Evolutionary conservation across 23 tunicate genomes (phyloP), one percentile per base, ranked within the genome.

Genomic region (Phallusia fumigata): DNA sequence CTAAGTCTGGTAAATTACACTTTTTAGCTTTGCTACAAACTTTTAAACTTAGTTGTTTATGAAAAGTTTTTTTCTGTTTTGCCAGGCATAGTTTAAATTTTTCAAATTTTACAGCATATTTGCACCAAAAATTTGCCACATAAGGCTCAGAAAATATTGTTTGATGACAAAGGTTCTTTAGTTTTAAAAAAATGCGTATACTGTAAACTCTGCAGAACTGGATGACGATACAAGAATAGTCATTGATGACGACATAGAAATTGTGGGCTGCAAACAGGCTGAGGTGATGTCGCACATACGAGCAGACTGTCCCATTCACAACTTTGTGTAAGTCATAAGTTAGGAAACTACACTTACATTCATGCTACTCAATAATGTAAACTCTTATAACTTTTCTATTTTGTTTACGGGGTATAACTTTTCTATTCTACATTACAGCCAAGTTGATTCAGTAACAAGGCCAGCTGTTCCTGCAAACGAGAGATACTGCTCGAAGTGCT

Each of bases 211-310:
- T 31, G 31, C 51, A 81, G 91, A 50, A 11, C 53, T 87, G 26
- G 84, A 83, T 24, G 89, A 87, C 52, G 51, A 77, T 74, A 80
- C 86, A 33, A 72, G 88, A n/a, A 80, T 87, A 6, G 84, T 87
- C 50, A 93, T 93, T 53, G 97, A 93, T 76, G 92, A 88, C 65
- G 97, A 93, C 77, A 77, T 93, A 31, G 92, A 84, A 65, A 93
- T 93, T 19, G 84, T 84, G 36, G 97, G 92, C 52, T 74, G 80
- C 5, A 88, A 75, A 73, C 83, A 88, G 81, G 92, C 97, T 0
- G 92, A 93, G 53, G 81, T 93, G 36, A 84, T 93, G 92, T 88
- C 92, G 1, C 97, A 93, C 65, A 84, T 84, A 35, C 64, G 97
- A 53, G 65, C 89, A 19, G 92, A 93, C 52, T 93, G 97, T 36